A percentile compares a stretch with the other conserved stretches of the same genome.
phyloP scores from a whole-genome alignment of 2,113 vertebrate genomes.

The Rhinichthys klamathensis region DNA sequence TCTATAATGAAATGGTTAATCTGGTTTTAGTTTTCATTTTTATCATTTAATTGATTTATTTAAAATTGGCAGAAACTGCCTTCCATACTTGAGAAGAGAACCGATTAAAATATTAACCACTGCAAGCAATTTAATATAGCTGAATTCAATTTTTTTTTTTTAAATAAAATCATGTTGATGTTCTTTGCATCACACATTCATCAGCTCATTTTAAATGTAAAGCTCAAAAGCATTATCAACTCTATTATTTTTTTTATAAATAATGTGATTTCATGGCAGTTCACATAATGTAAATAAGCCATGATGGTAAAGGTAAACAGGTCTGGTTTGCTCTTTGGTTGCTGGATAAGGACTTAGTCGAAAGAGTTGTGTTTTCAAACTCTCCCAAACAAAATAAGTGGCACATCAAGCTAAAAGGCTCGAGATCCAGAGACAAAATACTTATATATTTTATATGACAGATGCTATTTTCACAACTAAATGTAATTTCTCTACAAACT shows the following conservation, averaged over 20 bases:
- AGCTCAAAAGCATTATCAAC: background rate
- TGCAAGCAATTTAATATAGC: background rate
- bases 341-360: background rate
- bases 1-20: too few species aligned
- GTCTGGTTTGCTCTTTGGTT: background rate
- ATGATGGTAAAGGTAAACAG: background rate
- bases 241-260: background rate
- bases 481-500: background rate
- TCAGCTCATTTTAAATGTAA: conserved; percentile 36
- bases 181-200: background rate
- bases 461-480: background rate
- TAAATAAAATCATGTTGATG: background rate
- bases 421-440: background rate
- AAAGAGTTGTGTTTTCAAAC: background rate
- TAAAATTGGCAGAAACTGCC: too few species aligned
- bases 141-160: too few species aligned
- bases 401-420: background rate
- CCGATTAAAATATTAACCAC: too few species aligned
- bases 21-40: too few species aligned
- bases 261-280: background rate
- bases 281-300: conserved; percentile 10
- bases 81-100: background rate
- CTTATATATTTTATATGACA: background rate
- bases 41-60: too few species aligned
- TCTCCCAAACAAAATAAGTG: background rate